These are phyloP conservation scores for Chaetogeoica ovagalla DNA, from an alignment of 2,888 invertebrate genomes.

Conservation along the genomic window DNA sequence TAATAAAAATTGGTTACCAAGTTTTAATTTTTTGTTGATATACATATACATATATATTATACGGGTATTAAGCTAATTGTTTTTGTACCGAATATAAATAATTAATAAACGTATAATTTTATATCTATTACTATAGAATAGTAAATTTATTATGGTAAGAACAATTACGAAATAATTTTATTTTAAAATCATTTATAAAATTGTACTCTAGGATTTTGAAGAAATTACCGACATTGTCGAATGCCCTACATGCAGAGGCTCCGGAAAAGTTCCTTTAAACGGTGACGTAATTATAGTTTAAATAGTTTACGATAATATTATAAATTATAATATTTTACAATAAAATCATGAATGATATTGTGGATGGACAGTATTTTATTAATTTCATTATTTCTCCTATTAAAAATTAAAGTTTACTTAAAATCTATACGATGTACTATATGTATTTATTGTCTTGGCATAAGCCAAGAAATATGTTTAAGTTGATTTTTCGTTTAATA, in stretches of 20 bases:
- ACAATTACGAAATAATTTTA: background rate
- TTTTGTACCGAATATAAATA: background rate
- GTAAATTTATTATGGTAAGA: background rate
- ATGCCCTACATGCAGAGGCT: conserved; percentile 38
- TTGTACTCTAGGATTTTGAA: conserved; percentile 4
- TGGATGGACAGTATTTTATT: no score
- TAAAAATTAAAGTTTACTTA: no score
- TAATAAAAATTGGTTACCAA: conserved; percentile 5
- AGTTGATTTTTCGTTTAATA: no score
- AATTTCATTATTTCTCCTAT: no score
- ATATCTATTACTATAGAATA: background rate
- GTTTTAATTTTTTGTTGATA: background rate
- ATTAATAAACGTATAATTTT: background rate
- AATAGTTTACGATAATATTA: no score
- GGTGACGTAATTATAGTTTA: background rate
- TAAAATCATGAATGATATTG: no score
- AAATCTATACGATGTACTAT: no score
- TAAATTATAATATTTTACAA: no score
- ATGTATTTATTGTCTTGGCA: no score
- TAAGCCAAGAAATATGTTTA: no score
- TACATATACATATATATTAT: no score
- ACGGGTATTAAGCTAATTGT: background rate
- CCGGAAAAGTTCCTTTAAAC: conserved; percentile 20
- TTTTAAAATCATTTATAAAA: background rate
- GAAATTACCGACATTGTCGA: background rate